phyloP scores from a whole-genome alignment of 1,140 invertebrate genomes.

The Druon quercuslanigerum region DNA sequence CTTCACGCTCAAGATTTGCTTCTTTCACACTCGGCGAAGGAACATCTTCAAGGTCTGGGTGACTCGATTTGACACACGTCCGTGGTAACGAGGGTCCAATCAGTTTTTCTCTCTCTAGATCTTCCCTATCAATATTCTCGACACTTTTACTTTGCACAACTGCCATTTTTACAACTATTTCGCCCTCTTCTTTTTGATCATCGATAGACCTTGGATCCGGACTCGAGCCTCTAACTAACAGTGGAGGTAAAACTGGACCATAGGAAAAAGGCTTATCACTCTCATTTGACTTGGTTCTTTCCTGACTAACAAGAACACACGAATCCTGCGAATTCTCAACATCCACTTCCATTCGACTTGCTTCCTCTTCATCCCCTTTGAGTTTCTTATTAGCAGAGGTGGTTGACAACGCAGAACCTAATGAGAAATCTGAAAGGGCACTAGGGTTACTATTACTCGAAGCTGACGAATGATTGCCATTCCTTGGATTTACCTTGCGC shows the following conservation, averaged over 20 bases:
- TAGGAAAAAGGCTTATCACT: slow-evolving; percentile 38
- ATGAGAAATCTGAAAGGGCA: slow-evolving; percentile 61
- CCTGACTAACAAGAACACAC: neutral
- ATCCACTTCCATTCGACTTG: neutral
- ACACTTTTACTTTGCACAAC: neutral
- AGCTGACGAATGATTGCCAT: slow-evolving; percentile 43
- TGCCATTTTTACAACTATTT: neutral
- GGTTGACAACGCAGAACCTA: slow-evolving; percentile 35
- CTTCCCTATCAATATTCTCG: neutral
- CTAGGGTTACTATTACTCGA: slow-evolving; percentile 60
- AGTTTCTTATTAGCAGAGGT: neutral
- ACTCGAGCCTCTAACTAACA: slow-evolving; percentile 33
- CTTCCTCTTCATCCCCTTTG: neutral
- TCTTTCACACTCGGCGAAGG: too few relatives aligned
- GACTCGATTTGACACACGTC: slow-evolving; percentile 9
- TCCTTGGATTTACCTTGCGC: slow-evolving; percentile 59
- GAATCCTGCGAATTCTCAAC: neutral
- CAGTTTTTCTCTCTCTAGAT: neutral
- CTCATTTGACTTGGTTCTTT: neutral
- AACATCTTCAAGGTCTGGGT: too few relatives aligned
- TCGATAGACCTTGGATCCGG: neutral
- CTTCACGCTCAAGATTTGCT: neutral
- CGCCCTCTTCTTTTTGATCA: neutral
- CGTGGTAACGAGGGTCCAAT: slow-evolving; percentile 39
- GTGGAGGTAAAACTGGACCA: slow-evolving; percentile 57